Evolutionary conservation across 2,888 invertebrate species (phyloP).

Genomic region (Chouioia cunea): DNA sequence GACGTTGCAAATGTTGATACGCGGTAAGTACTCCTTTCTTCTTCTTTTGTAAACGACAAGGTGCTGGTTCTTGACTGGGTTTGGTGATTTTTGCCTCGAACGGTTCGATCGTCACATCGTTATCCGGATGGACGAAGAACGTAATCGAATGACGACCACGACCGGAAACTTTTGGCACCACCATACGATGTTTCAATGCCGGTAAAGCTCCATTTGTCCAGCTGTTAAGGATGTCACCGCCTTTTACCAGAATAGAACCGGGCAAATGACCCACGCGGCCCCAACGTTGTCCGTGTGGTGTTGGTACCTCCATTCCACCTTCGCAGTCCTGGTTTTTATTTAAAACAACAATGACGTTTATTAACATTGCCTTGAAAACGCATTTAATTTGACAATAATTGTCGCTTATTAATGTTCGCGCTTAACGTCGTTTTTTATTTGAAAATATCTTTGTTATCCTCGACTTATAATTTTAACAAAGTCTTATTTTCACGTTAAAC

Average conservation of each 20-base stretch:
- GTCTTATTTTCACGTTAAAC: constrained; percentile 16
- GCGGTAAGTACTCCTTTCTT: constrained; percentile 76
- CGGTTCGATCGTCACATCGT: constrained; percentile 70
- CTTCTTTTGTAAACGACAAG: constrained; percentile 68
- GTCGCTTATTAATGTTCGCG: background rate
- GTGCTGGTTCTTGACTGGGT: constrained; percentile 61
- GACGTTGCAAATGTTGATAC: constrained; percentile 79
- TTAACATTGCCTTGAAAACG: background rate
- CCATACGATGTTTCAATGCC: constrained; percentile 81
- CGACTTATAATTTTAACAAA: constrained; percentile 39
- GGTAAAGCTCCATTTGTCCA: constrained; percentile 81
- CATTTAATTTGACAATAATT: no score
- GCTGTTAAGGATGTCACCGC: constrained; percentile 80
- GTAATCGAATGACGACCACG: constrained; percentile 82
- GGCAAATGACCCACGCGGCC: constrained; percentile 81
- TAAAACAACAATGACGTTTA: background rate
- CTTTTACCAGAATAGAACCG: constrained; percentile 81
- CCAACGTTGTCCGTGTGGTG: constrained; percentile 78
- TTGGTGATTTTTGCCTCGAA: constrained; percentile 68
- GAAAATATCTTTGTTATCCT: constrained; percentile 9
- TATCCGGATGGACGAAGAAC: constrained; percentile 83
- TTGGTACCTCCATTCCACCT: constrained; percentile 80
- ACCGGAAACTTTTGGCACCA: constrained; percentile 77
- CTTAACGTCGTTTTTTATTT: background rate
- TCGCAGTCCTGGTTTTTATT: constrained; percentile 75